These are phyloP conservation scores for Apotomis capreana DNA, from an alignment of 2,888 invertebrate species.

Conservation along the genomic window DNA sequence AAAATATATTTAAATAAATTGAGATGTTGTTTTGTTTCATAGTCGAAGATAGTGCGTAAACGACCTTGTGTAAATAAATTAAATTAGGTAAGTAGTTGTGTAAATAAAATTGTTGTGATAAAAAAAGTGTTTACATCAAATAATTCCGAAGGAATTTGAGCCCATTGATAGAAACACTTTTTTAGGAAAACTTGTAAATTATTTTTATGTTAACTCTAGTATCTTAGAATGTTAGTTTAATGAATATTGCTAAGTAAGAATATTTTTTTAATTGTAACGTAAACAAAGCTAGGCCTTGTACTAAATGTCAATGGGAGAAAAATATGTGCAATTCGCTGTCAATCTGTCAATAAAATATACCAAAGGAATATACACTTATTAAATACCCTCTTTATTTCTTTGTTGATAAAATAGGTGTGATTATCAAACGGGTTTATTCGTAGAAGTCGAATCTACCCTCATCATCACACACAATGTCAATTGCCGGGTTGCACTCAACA, in stretches of 20 bases:
- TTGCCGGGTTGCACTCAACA: too few species aligned
- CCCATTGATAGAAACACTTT: conserved; percentile 77
- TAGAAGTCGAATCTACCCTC: too few species aligned
- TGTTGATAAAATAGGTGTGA: too few species aligned
- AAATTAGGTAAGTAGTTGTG: conserved; percentile 41
- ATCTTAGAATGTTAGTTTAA: conserved; percentile 26
- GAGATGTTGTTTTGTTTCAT: conserved; percentile 28
- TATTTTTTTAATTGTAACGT: conserved; percentile 54
- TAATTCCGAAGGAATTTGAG: conserved; percentile 68
- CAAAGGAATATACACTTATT: conserved; percentile 51
- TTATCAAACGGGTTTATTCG: too few species aligned
- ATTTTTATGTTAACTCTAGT: conserved; percentile 16
- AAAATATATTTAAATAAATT: conserved; percentile 22
- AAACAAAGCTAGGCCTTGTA: conserved; percentile 57
- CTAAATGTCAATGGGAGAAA: conserved; percentile 66
- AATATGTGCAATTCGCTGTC: conserved; percentile 72
- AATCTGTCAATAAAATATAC: conserved; percentile 69
- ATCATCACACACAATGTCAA: too few species aligned
- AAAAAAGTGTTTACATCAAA: conserved; percentile 74
- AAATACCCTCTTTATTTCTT: background rate
- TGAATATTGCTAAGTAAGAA: conserved; percentile 32
- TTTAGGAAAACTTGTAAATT: conserved; percentile 47
- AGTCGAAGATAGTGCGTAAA: conserved; percentile 9
- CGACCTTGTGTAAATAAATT: conserved; percentile 45
- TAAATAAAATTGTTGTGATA: conserved; percentile 47